Base-by-base conservation (phyloP, 23 tunicate genomes). In the Ciona savignyi region DNA sequence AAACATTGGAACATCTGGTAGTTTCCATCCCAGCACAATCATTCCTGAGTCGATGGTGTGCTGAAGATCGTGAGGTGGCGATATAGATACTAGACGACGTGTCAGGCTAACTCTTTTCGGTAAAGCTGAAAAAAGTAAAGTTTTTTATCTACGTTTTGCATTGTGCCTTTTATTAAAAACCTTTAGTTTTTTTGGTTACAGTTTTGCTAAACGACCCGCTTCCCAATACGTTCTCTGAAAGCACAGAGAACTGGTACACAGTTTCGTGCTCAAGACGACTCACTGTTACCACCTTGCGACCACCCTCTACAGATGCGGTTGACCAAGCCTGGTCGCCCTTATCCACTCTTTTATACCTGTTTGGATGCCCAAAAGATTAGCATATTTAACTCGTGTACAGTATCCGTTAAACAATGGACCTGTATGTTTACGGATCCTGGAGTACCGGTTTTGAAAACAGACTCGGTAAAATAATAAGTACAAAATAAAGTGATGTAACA, bases 201-300 rank as follows among this genome's bases (percentile, higher is more conserved):
- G 82, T 76, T 74, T 72, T 80, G 30, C 83, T 79, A 66, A 91
- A 91, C 0, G 73, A 73, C 0, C 97, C 97, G 61, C 88, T 80
- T 33, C 97, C 97, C 2, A 84, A 70, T 2, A 68, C 83, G 63
- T 91, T 91, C 67, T 84, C 91, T 11, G 97, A 74, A 67, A 91
- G 74, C 1, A 91, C 34, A 19, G 86, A 81, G 60, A 91, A 91
- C 62, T 91, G 84, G 70, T 91, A 91, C 61, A 84, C 79, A 1
- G 91, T 91, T 30, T 84, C 97, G 1, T 91, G 83, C 23, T 76
- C 80, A 21, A 91, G 77, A 25, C 84, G 42, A 62, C 64, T 76
- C 72, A 91, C 80, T 71, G 77, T 61, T 62, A 68, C 90, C 77
- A 42, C 75, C 83, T 64, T 80, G 80, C 74, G 86, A 78, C 60